Conservation (phyloP, 2,113 vertebrate genomes). For the Stomatorhinus ivindoensis region DNA sequence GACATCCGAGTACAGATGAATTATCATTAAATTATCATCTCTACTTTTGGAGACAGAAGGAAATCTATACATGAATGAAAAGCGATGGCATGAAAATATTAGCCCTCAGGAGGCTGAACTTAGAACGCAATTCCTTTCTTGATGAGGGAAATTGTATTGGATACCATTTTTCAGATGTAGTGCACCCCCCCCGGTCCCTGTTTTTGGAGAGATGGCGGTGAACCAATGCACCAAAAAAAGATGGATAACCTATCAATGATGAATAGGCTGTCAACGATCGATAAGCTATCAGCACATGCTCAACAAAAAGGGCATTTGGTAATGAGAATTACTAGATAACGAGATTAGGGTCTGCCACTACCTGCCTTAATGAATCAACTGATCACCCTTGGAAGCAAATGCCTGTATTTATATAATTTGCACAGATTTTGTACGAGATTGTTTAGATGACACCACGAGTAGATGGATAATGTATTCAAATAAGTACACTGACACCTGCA, state of each 20-base stretch:
- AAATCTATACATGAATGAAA: not conserved
- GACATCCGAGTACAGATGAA: not conserved
- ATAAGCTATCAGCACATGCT: not conserved
- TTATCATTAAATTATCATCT: not conserved
- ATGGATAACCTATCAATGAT: not conserved
- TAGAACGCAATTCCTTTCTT: not conserved
- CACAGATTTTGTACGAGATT: not conserved
- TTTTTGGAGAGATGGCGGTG: not conserved
- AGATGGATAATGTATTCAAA: not conserved
- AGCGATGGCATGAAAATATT: not conserved
- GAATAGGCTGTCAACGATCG: not conserved
- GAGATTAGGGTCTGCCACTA: not conserved
- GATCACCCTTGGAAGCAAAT: not conserved
- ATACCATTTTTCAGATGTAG: not conserved
- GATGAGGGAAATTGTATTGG: not conserved
- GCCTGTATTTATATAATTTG: not conserved
- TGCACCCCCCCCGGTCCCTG: not conserved
- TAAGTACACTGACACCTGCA: not conserved
- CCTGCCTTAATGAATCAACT: not conserved
- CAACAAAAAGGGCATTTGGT: not conserved
- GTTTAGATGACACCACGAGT: not conserved
- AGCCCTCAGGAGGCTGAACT: not conserved
- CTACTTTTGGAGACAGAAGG: not conserved
- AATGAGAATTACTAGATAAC: not conserved
- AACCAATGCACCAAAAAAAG: not conserved